Base-by-base conservation (phyloP, 2,888 invertebrate genomes). In the Netelia fuscicornis region DNA sequence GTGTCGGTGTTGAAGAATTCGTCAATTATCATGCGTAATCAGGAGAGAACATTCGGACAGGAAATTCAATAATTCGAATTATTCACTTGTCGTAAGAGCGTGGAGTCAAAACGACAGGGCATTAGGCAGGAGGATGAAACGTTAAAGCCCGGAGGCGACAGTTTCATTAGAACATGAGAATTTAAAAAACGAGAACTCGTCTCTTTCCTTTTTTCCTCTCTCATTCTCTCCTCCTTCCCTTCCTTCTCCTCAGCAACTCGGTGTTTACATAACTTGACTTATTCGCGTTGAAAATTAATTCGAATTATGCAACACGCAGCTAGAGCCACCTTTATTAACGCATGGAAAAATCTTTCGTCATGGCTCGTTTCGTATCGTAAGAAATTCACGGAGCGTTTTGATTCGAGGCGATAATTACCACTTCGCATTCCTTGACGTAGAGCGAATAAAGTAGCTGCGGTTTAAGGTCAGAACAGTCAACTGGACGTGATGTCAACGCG, bases 251-350 rank as follows among this genome's bases (percentile, higher is more conserved):
- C 17, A 17, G 25, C 25, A 2, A 25, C 25, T 17, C 56, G 30
- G 10, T 2, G 17, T 67, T 77, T 67, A 77, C 67, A 78, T 78
- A 78, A 78, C 60, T 70, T 60, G 48, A n/a, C 58, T 77, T 58
- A 58, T 67, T 67, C 20, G 10, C 17, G 9, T 48, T 65, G 67
- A n/a, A 8, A 67, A 56, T 56, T 56, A 56, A 68, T 58, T 68
- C 48, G 10, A 44, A 44, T 60, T 42, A 67, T 23, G 11, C n/a
- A 64, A 75, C 9, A 8, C 30, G 20, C n/a, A 20, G 30, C 60
- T 2, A 60, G 10, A 60, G 9, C 9, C 17, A 10, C 5, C 6
- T 23, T 9, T 10, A 20, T 13, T 17, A 10, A 52, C 56, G 23
- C 17, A 44, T 48, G 13, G 58, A 58, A 23, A 65, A 77, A 67